These are phyloP conservation scores for Archaeoteleia sp. DNA, from an alignment of 2,888 invertebrate genomes.

Conservation along the genomic window DNA sequence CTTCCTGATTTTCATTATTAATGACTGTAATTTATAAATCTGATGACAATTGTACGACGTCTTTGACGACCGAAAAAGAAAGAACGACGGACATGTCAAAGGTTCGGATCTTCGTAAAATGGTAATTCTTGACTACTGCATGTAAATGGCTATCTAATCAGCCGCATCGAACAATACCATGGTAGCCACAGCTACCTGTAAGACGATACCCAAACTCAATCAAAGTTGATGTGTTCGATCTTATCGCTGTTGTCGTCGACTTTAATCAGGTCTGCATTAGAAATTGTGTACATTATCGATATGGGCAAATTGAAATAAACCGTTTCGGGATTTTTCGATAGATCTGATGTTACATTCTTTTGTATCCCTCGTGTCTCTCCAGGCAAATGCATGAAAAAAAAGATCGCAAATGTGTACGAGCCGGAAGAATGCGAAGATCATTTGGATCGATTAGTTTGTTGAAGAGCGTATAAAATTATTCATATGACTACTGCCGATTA, in stretches of 20 bases:
- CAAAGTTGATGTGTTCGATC: constrained; percentile 33
- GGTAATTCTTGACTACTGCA: constrained; percentile 23
- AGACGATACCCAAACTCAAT: constrained; percentile 4
- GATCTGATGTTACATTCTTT: constrained; percentile 11
- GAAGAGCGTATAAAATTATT: constrained; percentile 42
- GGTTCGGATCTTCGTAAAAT: constrained; percentile 34
- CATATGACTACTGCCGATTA: constrained; percentile 49
- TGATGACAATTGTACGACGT: constrained; percentile 34
- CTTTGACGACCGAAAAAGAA: constrained; percentile 12
- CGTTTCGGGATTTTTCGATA: constrained; percentile 31
- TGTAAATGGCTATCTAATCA: constrained; percentile 48
- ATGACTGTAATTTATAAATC: too few species aligned
- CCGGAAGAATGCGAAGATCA: constrained; percentile 42
- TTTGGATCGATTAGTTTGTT: constrained; percentile 43
- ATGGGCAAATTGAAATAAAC: constrained; percentile 2
- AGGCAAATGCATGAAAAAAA: neutral
- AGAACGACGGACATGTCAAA: constrained; percentile 1
- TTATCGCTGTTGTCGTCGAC: constrained; percentile 25
- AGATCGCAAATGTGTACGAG: constrained; percentile 29
- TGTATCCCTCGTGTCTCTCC: too few species aligned
- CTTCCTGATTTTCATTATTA: too few species aligned
- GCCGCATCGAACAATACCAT: constrained; percentile 33
- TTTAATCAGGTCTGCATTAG: constrained; percentile 54
- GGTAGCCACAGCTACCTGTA: constrained; percentile 35
- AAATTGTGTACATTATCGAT: constrained; percentile 51